Conservation (phyloP, 2,113 vertebrate genomes). For the Lathamus discolor region DNA sequence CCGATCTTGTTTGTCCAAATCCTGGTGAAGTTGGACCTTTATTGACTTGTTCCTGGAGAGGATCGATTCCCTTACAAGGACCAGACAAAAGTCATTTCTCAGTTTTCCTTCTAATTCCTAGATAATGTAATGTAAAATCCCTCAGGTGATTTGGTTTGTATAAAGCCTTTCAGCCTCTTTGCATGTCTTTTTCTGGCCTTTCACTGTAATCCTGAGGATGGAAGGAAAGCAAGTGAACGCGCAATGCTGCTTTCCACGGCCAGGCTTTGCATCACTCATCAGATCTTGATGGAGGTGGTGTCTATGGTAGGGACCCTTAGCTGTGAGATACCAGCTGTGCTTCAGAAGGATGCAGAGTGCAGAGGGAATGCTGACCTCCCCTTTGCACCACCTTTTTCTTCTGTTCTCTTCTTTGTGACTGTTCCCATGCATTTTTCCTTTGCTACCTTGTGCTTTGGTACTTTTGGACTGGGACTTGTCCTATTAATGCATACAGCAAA, state of each 20-base stretch:
- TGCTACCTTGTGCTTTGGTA: not conserved
- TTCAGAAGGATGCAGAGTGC: not conserved
- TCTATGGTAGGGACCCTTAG: not conserved
- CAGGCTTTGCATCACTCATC: not conserved
- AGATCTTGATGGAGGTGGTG: not conserved
- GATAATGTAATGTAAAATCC: not conserved
- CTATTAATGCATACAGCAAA: not conserved
- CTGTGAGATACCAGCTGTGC: accelerated
- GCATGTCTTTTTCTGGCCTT: not conserved
- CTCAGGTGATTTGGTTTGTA: not conserved
- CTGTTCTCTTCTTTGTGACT: not conserved
- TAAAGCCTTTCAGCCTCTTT: not conserved
- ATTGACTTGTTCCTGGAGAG: not conserved
- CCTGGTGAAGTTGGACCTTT: not conserved
- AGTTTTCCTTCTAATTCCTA: not conserved
- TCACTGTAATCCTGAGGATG: not conserved
- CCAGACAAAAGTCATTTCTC: not conserved
- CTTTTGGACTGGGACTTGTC: not conserved
- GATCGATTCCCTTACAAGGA: not conserved
- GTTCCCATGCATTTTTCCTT: not conserved
- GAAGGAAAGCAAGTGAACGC: not conserved
- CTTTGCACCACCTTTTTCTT: not conserved
- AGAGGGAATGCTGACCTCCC: not conserved
- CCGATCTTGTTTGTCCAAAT: not conserved
- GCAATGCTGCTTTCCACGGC: accelerated